Base-by-base conservation (phyloP, 2,888 invertebrate genomes). In the Parnassius mnemosyne region DNA sequence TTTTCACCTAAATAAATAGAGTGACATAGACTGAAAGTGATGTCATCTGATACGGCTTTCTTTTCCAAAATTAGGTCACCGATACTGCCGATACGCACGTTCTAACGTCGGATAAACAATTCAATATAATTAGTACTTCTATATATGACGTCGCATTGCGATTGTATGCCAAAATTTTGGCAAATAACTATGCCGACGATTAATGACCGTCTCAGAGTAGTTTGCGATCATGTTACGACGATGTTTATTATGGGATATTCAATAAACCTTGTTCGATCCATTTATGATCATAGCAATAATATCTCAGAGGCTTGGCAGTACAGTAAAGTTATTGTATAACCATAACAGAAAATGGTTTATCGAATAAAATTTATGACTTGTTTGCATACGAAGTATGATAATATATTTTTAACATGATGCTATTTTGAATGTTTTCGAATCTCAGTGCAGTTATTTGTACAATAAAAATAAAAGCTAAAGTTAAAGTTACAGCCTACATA, bases 41-140 rank as follows among this genome's bases (percentile, higher is more conserved):
- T 47, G 59, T 59, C 52, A 60, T 60, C 50, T 46, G 55, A 63
- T 59, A 63, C 47, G 51, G 41, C 47, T 46, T 25, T 59, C 46
- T 50, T 60, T 55, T 43, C 10, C 9, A 42, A 55, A 63, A 59
- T 47, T 56, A 55, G 59, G 63, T 63, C 55, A 59, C n/a, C 9
- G n/a, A 13, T 20, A 20, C 34, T 52, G 55, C n/a, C 9, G n/a
- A 13, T 20, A 20, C 34, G 9, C 49, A 20, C 43, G 69, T 16
- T 50, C 12, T 16, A 56, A 25, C n/a, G 9, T 42, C 12, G 5
- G 7, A 11, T 46, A 9, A 2, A 46, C n/a, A 46, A 11, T 46
- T n/a, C n/a, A 7, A 46, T 46, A 46, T 46, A n/a, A 11, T n/a
- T 46, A n/a, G 3, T 46, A 34, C 7, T 0, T 34, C 3, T 5